Conservation (phyloP, 2,797 vertebrate genomes). For the Eurystomus glaucurus region DNA sequence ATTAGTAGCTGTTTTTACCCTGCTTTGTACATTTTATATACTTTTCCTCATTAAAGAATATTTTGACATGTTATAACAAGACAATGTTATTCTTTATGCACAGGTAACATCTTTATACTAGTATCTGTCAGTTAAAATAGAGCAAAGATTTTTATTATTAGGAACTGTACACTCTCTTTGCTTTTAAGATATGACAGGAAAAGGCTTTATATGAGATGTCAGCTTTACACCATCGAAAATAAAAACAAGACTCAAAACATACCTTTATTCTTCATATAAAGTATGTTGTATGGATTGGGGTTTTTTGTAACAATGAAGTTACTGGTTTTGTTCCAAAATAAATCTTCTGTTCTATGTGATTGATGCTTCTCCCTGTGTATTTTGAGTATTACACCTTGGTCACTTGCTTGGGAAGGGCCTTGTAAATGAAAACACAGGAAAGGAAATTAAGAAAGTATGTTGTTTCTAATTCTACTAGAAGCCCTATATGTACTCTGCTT, state of each 20-base stretch:
- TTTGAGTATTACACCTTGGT: background rate
- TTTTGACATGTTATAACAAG: constrained; percentile 47
- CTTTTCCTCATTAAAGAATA: constrained; percentile 47
- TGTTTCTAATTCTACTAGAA: background rate
- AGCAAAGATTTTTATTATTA: background rate
- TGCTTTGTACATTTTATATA: constrained; percentile 57
- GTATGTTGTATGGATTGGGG: background rate
- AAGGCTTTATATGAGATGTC: background rate
- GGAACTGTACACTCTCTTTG: background rate
- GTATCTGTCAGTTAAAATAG: background rate
- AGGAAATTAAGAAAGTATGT: background rate
- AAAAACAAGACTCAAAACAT: background rate
- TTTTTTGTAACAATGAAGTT: background rate
- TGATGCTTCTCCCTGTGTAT: background rate
- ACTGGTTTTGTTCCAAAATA: background rate
- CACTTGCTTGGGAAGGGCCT: background rate
- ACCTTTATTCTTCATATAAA: background rate
- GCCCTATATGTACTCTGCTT: background rate
- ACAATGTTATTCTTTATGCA: constrained; percentile 24
- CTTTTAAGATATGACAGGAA: background rate
- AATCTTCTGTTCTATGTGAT: background rate
- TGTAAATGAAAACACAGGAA: background rate
- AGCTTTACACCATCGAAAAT: background rate
- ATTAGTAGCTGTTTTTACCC: constrained; percentile 67
- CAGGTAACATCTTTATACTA: constrained; percentile 7